Evolutionary conservation across 2,888 invertebrate genomes (phyloP).

Genomic region (Xestia xanthographa): DNA sequence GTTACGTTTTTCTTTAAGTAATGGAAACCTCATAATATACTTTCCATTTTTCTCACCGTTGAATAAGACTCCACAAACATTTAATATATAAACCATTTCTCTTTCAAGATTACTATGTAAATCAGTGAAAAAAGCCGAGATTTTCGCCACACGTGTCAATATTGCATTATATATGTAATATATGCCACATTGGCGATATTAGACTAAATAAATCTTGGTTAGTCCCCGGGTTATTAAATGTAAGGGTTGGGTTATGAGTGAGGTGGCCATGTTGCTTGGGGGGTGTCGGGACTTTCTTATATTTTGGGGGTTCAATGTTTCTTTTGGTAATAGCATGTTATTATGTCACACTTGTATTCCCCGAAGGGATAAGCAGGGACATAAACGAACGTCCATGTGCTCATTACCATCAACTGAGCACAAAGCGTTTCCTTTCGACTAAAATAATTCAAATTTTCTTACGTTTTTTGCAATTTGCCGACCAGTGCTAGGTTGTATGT

Average conservation of each 20-base stretch:
- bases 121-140: conserved; percentile 43
- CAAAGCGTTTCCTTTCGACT: no score
- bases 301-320: neutral
- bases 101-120: conserved; percentile 43
- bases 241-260: conserved; percentile 65
- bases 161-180: conserved; percentile 68
- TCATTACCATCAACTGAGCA: neutral
- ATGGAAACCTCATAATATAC: neutral
- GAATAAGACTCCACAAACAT: conserved; percentile 23
- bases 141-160: conserved; percentile 65
- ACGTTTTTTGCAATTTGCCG: no score
- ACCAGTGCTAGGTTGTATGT: no score
- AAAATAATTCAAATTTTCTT: no score
- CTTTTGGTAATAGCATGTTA: neutral
- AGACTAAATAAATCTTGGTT: conserved; percentile 76
- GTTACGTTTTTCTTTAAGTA: neutral
- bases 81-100: conserved; percentile 46
- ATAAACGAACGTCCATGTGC: neutral
- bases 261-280: conserved; percentile 34
- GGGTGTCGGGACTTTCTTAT: conserved; percentile 12
- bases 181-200: conserved; percentile 71
- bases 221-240: conserved; percentile 74
- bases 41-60: neutral
- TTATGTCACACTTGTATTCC: neutral
- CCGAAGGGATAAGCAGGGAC: no score